Evolutionary conservation across 2,113 vertebrate genomes (phyloP).

Genomic region (Penelope pileata): DNA sequence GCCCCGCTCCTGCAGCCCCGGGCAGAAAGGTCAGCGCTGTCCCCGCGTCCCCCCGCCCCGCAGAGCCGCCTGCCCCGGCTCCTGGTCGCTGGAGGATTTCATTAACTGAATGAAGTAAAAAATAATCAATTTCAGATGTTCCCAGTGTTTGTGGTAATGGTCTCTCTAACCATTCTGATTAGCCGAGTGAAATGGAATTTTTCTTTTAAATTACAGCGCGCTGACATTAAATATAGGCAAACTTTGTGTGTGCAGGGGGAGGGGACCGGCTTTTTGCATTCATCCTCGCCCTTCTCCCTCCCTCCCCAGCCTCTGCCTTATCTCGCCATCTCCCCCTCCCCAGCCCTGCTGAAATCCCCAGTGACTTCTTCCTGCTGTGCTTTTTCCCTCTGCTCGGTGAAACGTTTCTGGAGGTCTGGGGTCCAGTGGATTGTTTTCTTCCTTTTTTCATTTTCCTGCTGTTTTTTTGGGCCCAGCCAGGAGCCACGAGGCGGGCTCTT

Average conservation of each 20-base stretch:
- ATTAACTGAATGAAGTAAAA: conserved; percentile 74
- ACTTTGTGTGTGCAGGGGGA: background rate
- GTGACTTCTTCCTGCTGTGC: background rate
- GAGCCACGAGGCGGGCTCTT: background rate
- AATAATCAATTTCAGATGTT: conserved; percentile 80
- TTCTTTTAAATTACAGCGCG: conserved; percentile 73
- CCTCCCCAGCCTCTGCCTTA: background rate
- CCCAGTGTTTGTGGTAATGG: conserved; percentile 77
- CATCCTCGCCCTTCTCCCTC: background rate
- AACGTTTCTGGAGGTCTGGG: background rate
- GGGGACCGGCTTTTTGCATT: background rate
- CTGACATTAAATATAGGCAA: conserved; percentile 72
- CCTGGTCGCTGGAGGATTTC: conserved; percentile 68
- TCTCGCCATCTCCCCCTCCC: background rate
- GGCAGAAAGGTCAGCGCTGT: background rate
- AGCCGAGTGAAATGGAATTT: conserved; percentile 76
- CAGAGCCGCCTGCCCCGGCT: background rate
- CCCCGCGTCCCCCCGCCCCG: background rate
- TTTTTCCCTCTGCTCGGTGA: background rate
- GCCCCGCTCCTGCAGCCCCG: background rate
- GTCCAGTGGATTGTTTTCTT: background rate
- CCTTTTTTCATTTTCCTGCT: accelerated
- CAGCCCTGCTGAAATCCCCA: accelerated
- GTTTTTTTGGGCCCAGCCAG: background rate
- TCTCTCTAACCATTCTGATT: conserved; percentile 78